These are phyloP conservation scores for Nemotelus pantherinus DNA, from an alignment of 2,888 invertebrate species.

Conservation along the genomic window DNA sequence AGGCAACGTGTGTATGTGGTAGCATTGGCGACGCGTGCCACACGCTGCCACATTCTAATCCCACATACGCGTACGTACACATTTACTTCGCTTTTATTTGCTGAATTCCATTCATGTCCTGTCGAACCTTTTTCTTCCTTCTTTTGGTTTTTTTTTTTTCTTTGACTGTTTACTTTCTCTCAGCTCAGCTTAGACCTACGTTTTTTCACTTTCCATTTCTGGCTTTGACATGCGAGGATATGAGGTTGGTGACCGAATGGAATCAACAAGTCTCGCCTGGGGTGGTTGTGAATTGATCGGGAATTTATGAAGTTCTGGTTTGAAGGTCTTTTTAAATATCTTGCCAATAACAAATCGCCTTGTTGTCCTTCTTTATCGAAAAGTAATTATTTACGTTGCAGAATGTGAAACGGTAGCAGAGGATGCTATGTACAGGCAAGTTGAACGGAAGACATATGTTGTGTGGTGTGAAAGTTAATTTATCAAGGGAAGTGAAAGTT, in stretches of 20 bases:
- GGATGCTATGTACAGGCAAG: not conserved
- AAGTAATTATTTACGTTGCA: conserved; percentile 7
- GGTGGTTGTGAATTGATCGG: conserved; percentile 1
- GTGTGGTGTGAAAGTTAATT: not conserved
- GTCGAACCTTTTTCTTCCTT: not conserved
- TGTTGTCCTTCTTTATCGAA: not conserved
- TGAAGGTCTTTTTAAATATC: not conserved
- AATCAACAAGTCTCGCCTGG: conserved; percentile 5
- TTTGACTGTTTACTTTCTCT: too few relatives aligned
- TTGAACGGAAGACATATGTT: not conserved
- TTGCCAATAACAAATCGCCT: not conserved
- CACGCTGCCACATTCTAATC: too few relatives aligned
- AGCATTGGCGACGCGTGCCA: too few relatives aligned
- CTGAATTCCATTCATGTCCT: not conserved
- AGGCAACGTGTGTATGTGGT: too few relatives aligned
- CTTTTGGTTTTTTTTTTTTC: not conserved
- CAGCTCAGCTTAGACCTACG: not conserved
- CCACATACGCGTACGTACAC: too few relatives aligned
- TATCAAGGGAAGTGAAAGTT: not conserved
- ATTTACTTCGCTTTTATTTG: not conserved
- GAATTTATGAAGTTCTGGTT: not conserved
- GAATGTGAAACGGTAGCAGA: not conserved
- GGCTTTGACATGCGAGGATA: not conserved
- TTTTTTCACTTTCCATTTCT: not conserved
- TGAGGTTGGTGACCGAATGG: not conserved